Evolutionary conservation across 2,888 invertebrate genomes (phyloP).

Genomic region (Eucera pruinosa): DNA sequence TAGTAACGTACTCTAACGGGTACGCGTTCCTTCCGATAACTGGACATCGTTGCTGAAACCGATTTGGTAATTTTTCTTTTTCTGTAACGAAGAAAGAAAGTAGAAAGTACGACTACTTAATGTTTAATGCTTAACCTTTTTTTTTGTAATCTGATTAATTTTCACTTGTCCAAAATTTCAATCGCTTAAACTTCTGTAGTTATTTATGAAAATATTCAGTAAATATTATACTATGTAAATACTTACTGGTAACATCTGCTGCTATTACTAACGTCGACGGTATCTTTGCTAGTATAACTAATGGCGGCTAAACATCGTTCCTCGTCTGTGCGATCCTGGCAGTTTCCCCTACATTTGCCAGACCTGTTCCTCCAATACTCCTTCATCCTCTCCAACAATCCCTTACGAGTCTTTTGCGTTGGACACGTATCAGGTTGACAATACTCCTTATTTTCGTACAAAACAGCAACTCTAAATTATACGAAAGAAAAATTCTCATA

Average conservation of each 20-base stretch:
- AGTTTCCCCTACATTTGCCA: conserved; percentile 66
- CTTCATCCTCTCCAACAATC: conserved; percentile 62
- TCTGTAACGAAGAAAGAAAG: conserved; percentile 44
- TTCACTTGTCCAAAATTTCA: too few species aligned
- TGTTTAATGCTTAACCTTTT: too few species aligned
- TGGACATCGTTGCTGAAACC: conserved; percentile 64
- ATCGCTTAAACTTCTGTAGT: too few species aligned
- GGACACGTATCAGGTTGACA: conserved; percentile 62
- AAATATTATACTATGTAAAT: background rate
- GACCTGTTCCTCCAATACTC: conserved; percentile 69
- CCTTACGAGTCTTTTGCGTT: conserved; percentile 47
- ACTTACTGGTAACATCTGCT: conserved; percentile 64
- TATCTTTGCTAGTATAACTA: conserved; percentile 76
- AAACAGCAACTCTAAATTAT: conserved; percentile 69
- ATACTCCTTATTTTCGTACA: conserved; percentile 74
- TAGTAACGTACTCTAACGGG: conserved; percentile 61
- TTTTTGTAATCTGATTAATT: too few species aligned
- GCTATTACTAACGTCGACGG: conserved; percentile 54
- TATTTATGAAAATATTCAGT: too few species aligned
- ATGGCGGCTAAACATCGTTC: conserved; percentile 77
- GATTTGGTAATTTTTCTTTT: conserved; percentile 67
- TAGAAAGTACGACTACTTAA: background rate
- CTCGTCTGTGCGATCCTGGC: conserved; percentile 69
- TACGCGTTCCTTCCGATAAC: conserved; percentile 57
- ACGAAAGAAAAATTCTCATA: background rate